Conservation (phyloP, 1,140 invertebrate species). For the Musca domestica region DNA sequence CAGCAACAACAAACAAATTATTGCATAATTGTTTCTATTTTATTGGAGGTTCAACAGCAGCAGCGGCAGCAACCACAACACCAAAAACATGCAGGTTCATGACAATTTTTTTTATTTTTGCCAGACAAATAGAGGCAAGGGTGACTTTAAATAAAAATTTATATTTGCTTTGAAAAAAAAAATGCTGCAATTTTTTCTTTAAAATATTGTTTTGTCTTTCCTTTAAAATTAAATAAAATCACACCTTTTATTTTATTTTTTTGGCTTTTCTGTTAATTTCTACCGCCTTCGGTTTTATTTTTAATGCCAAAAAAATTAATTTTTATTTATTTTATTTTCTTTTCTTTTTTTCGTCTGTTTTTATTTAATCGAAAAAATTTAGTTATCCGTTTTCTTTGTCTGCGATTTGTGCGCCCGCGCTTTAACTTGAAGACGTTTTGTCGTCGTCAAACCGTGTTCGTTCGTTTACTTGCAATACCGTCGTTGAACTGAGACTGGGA, state of each 20-base stretch:
- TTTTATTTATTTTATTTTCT: neutral
- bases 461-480: neutral
- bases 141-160: no score
- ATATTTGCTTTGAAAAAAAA: no score
- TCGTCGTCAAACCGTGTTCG: neutral
- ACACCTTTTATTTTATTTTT: constrained; percentile 13
- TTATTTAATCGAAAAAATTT: no score
- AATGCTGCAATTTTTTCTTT: no score
- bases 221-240: constrained; percentile 1
- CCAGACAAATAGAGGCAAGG: no score
- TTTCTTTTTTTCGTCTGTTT: constrained; percentile 8
- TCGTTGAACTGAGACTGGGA: constrained; percentile 42
- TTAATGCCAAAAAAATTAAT: neutral
- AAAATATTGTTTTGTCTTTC: constrained; percentile 8
- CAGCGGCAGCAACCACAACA: neutral
- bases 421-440: neutral
- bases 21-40: no score
- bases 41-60: neutral
- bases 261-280: neutral
- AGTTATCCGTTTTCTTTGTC: no score
- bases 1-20: no score
- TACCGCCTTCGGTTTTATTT: constrained; percentile 1
- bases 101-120: no score
- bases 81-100: no score
- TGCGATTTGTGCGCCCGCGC: no score